A percentile compares a stretch with the other conserved stretches of the same genome.
phyloP scores from a whole-genome alignment of 2,888 invertebrate species.

The Hyalella azteca region DNA sequence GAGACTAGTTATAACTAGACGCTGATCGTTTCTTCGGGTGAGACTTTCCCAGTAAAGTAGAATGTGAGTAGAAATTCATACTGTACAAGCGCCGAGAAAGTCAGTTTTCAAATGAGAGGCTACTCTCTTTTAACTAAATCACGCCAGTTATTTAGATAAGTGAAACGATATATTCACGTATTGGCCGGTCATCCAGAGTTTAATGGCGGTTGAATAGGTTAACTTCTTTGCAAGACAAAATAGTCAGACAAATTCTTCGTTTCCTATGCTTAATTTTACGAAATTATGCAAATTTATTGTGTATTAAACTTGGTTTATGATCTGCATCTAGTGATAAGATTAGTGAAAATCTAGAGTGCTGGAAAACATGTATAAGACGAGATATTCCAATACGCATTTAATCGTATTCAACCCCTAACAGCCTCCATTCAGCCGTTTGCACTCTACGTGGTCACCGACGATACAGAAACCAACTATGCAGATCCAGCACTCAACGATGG shows the following conservation, averaged over 20 bases:
- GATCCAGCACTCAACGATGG: background rate
- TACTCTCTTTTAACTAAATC: no score
- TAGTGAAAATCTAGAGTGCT: background rate
- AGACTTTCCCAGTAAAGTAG: constrained; percentile 70
- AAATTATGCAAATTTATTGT: background rate
- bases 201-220: no score
- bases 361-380: background rate
- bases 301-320: background rate
- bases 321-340: background rate
- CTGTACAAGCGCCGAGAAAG: no score
- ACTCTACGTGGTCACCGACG: constrained; percentile 8
- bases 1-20: no score
- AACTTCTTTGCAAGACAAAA: background rate
- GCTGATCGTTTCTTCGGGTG: constrained; percentile 79
- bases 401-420: background rate
- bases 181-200: no score
- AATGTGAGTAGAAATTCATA: constrained; percentile 68
- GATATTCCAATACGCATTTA: background rate
- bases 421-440: constrained; percentile 42
- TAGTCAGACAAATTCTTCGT: background rate
- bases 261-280: background rate
- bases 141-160: no score
- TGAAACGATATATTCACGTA: no score
- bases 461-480: background rate
- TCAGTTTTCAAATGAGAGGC: no score